Conservation (phyloP, 37 sponge, comb jelly and placozoan genomes). For the Chondrosia reniformis region DNA sequence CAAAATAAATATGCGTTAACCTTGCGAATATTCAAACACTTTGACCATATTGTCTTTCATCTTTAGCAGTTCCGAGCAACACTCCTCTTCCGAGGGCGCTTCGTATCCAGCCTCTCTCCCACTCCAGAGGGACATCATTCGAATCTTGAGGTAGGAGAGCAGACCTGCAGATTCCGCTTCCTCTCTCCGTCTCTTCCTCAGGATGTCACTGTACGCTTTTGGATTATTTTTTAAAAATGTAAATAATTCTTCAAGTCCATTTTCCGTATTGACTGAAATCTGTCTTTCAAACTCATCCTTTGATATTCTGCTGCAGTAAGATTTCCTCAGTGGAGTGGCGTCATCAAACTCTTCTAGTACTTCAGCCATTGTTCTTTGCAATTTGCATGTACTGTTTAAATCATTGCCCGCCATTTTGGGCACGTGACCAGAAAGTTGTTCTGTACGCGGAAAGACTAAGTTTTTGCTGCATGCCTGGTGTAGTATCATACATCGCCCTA, state of each 20-base stretch:
- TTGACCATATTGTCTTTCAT: conserved; percentile 54
- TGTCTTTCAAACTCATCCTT: conserved; percentile 57
- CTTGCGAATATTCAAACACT: conserved; percentile 59
- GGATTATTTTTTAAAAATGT: conserved; percentile 61
- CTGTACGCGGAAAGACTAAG: no score
- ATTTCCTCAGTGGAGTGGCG: conserved; percentile 51
- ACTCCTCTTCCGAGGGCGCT: conserved; percentile 33
- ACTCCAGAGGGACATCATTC: conserved; percentile 14
- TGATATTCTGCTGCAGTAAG: conserved; percentile 45
- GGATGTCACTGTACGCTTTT: conserved; percentile 23
- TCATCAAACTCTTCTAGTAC: conserved; percentile 74
- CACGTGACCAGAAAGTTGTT: no score
- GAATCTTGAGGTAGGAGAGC: conserved; percentile 51
- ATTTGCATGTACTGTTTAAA: no score
- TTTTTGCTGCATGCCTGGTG: no score
- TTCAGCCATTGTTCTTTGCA: conserved; percentile 44
- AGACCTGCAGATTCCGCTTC: conserved; percentile 48
- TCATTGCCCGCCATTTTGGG: no score
- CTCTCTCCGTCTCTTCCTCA: conserved; percentile 33
- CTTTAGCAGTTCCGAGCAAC: conserved; percentile 34
- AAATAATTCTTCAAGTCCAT: conserved; percentile 47
- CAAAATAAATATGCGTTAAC: no score
- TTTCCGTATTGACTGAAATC: conserved; percentile 38
- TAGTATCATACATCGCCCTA: no score
- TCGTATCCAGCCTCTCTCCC: conserved; percentile 10